Evolutionary conservation across 2,888 invertebrate genomes (phyloP).

Genomic region (Fragum sueziense): DNA sequence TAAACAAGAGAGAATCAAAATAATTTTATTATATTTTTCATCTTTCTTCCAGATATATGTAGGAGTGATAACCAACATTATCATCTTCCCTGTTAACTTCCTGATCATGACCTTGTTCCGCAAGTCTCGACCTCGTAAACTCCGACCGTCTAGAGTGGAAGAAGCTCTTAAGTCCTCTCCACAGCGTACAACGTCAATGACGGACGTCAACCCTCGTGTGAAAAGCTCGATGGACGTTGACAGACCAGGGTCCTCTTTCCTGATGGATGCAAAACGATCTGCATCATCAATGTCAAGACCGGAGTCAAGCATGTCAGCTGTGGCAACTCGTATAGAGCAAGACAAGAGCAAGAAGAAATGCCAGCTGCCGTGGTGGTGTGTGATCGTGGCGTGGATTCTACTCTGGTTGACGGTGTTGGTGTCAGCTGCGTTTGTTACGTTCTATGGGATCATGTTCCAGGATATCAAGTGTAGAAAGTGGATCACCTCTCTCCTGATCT

Average conservation of each 20-base stretch:
- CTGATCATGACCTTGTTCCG: conserved; percentile 83
- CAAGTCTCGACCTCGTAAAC: conserved; percentile 80
- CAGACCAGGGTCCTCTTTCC: conserved; percentile 59
- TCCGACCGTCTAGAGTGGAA: conserved; percentile 78
- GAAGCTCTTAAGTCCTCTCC: conserved; percentile 72
- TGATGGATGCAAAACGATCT: conserved; percentile 57
- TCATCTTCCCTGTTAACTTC: conserved; percentile 83
- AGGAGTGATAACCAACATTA: conserved; percentile 82
- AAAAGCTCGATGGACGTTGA: conserved; percentile 49
- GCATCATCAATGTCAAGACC: conserved; percentile 62
- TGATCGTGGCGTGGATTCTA: conserved; percentile 83
- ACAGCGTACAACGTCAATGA: conserved; percentile 62
- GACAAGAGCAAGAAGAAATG: conserved; percentile 70
- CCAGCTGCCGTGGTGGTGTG: conserved; percentile 80
- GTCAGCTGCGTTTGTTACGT: conserved; percentile 82
- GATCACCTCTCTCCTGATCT: conserved; percentile 83
- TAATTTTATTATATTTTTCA: no score
- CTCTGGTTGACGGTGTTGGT: conserved; percentile 79
- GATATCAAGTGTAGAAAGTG: conserved; percentile 83
- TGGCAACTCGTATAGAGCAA: background rate
- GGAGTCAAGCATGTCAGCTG: conserved; percentile 58
- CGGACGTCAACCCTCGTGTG: conserved; percentile 64
- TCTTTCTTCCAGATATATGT: conserved; percentile 81
- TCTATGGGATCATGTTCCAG: conserved; percentile 83
- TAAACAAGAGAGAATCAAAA: no score